Base-by-base conservation (phyloP, 2,797 vertebrate genomes). In the Lithobates sylvaticus region DNA sequence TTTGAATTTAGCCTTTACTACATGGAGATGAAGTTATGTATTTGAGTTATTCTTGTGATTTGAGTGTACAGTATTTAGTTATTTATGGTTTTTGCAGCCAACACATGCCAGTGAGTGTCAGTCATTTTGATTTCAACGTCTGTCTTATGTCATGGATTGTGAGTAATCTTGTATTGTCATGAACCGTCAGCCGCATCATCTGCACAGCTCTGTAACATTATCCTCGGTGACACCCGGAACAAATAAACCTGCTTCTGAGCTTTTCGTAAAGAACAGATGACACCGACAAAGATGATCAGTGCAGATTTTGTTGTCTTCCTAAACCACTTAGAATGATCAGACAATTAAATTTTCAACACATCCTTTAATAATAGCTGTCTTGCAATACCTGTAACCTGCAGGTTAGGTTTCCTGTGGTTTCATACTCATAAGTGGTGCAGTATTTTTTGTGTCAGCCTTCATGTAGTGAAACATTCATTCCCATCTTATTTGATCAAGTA, bases 311-410 rank as follows among this genome's bases (percentile, higher is more conserved):
- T 93, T 94, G 92, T 94, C 92, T 95, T 95, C 93, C 92, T 90
- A 61, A 95, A 93, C 94, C 95, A 95, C 95, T 96, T 95, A 95
- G 94, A 93, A 94, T 95, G 95, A 96, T 96, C 94, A 96, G 94
- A 95, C 93, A 94, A 94, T 96, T 96, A 95, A 96, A 95, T 94
- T 96, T 96, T 96, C 92, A 96, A 88, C 91, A 90, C 93, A 91
- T 94, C 94, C 89, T 92, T 94, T 94, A 94, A 94, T 93, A 92
- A 94, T 87, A 89, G 90, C 90, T 84, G 47, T 50, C 73, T 88
- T 85, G 90, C 89, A 89, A 93, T 91, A 91, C 90, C 89, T 68
- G 83, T 86, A 87, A 86, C 58, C 73, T 81, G 65, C 79, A 90
- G 94, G 85, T 96, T 89, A 89, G 88, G 86, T 95, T 96, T 95